A percentile compares a stretch with the other conserved stretches of the same genome.
Conservation (phyloP, 2,888 invertebrate genomes). For the Macaria notata region DNA sequence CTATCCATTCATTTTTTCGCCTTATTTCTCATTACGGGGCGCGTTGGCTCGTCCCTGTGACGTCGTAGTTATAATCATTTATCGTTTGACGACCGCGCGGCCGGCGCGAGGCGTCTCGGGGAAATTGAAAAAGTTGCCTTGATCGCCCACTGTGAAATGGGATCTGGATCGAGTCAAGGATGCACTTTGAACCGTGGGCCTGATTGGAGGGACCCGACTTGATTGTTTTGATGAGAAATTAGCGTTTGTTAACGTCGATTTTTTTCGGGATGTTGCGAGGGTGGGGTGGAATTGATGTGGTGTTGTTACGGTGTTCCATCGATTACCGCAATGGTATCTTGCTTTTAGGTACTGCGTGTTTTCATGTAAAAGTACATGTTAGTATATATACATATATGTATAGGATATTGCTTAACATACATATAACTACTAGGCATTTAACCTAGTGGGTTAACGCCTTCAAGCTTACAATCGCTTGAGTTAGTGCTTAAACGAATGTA, state of each 20-base stretch:
- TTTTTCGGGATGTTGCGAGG: not conserved
- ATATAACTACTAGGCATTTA: no score
- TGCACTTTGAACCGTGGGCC: conserved; percentile 29
- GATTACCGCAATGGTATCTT: no score
- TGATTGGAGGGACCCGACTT: conserved; percentile 17
- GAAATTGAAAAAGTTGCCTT: conserved; percentile 73
- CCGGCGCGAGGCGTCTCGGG: conserved; percentile 43
- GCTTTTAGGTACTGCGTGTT: no score
- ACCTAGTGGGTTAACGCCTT: no score
- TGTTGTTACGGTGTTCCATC: no score
- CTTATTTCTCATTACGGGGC: conserved; percentile 68
- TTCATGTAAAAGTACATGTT: no score
- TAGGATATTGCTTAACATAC: no score
- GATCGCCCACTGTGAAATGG: conserved; percentile 57
- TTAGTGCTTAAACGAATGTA: no score
- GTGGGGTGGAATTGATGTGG: no score
- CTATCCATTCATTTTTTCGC: conserved; percentile 41
- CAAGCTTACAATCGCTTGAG: no score
- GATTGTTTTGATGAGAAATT: conserved; percentile 21
- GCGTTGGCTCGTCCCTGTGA: conserved; percentile 63
- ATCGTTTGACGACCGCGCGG: conserved; percentile 71
- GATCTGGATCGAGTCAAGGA: conserved; percentile 38
- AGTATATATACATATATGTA: no score
- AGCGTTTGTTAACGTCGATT: conserved; percentile 6
- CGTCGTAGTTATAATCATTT: conserved; percentile 77